Conservation (phyloP, 1,140 invertebrate genomes). For the Drosophila trapezifrons region DNA sequence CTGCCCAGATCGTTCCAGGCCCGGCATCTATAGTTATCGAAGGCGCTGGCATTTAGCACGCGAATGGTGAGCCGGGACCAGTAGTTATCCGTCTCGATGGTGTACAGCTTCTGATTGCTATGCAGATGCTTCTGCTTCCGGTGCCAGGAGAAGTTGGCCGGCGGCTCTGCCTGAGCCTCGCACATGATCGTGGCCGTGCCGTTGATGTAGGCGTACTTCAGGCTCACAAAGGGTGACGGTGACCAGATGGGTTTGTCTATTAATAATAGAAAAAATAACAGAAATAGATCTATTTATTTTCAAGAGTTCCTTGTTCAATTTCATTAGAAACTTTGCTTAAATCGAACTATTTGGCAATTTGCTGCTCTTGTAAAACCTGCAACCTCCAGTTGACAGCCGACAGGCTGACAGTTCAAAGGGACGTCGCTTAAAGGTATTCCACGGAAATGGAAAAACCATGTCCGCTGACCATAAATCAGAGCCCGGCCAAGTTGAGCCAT, state of each 20-base stretch:
- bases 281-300: too few relatives aligned
- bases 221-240: constrained; percentile 61
- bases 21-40: constrained; percentile 86
- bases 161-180: constrained; percentile 86
- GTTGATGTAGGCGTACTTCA: constrained; percentile 84
- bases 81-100: constrained; percentile 77
- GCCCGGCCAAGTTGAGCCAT: constrained; percentile 54
- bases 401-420: constrained; percentile 16
- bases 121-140: constrained; percentile 77
- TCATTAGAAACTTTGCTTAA: not conserved
- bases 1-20: constrained; percentile 85
- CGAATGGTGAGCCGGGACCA: constrained; percentile 84
- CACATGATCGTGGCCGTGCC: constrained; percentile 86
- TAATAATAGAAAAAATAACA: not conserved
- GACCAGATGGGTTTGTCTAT: constrained; percentile 85
- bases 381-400: constrained; percentile 1
- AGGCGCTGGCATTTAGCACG: constrained; percentile 84
- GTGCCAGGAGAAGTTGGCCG: constrained; percentile 86
- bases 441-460: constrained; percentile 55
- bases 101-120: constrained; percentile 70
- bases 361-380: not conserved
- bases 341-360: not conserved
- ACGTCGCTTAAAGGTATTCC: constrained; percentile 29
- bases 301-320: not conserved
- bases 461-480: constrained; percentile 64